Conservation (phyloP, 2,113 vertebrate species). For the Epinephelus fuscoguttatus region DNA sequence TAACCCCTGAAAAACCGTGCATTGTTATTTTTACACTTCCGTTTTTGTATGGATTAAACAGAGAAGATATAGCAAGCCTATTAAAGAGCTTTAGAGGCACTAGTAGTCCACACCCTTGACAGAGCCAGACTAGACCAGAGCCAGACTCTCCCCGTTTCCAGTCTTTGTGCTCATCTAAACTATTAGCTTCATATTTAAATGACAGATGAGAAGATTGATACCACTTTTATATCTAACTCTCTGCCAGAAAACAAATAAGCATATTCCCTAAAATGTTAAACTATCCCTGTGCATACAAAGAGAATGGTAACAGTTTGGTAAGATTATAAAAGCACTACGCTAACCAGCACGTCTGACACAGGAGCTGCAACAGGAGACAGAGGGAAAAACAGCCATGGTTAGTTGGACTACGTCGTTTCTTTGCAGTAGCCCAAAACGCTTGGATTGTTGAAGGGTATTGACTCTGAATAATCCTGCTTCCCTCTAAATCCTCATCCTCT, state of each 20-base stretch:
- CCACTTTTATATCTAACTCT: slow-evolving; percentile 12
- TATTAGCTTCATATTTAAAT: not conserved
- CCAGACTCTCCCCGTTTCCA: not conserved
- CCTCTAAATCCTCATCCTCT: slow-evolving; percentile 79
- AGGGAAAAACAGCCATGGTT: slow-evolving; percentile 39
- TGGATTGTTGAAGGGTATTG: slow-evolving; percentile 76
- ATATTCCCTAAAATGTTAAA: slow-evolving; percentile 8
- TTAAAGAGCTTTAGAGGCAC: no score
- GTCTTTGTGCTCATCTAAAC: not conserved
- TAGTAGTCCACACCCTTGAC: no score
- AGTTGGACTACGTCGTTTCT: slow-evolving; percentile 52
- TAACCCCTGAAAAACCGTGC: no score
- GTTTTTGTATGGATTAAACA: no score
- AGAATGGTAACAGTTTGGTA: not conserved
- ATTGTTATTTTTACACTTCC: no score
- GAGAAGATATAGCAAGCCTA: no score
- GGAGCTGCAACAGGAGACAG: slow-evolving; percentile 31
- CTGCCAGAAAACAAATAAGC: not conserved
- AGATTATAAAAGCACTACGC: slow-evolving; percentile 23
- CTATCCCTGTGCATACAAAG: not conserved
- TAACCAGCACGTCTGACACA: slow-evolving; percentile 47
- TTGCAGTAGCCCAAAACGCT: slow-evolving; percentile 55
- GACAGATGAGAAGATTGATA: not conserved
- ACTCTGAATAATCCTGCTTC: slow-evolving; percentile 82
- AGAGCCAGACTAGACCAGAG: no score